These are phyloP conservation scores for Cardinalis cardinalis DNA, from an alignment of 2,113 vertebrate species.

Conservation along the genomic window DNA sequence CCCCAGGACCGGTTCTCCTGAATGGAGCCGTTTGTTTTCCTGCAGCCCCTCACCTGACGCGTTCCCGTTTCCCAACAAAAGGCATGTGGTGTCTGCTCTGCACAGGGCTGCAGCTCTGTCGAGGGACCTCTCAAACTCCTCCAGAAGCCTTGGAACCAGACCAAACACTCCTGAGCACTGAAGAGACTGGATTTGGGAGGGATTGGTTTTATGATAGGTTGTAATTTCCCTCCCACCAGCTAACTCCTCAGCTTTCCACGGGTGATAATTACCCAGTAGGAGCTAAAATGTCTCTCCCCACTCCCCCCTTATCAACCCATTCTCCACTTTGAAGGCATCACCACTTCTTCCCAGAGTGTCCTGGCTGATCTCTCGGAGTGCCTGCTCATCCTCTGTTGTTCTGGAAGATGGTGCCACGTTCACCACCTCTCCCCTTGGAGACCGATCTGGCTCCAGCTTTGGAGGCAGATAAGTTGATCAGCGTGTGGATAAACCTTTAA, in stretches of 20 bases:
- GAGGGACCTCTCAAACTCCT: background rate
- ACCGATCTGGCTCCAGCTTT: background rate
- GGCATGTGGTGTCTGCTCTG: background rate
- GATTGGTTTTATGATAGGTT: background rate
- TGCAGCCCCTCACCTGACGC: background rate
- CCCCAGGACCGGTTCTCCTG: background rate
- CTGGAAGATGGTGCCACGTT: background rate
- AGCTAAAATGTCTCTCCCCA: constrained; percentile 13
- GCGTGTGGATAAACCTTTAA: background rate
- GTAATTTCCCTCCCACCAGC: constrained; percentile 25
- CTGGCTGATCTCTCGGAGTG: background rate
- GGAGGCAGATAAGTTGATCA: background rate
- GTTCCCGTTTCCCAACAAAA: accelerated
- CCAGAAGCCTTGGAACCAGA: constrained; percentile 17
- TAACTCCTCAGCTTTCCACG: background rate
- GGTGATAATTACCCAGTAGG: constrained; percentile 21
- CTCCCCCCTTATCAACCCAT: background rate
- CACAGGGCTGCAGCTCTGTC: background rate
- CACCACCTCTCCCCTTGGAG: background rate
- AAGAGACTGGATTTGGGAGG: background rate
- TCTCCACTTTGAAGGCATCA: background rate
- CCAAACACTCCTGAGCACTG: background rate
- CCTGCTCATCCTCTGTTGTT: background rate
- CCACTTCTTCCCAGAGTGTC: background rate
- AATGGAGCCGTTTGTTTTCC: background rate